These are phyloP conservation scores for Sebastes steindachneri DNA, from an alignment of 2,797 vertebrate species.

Conservation along the genomic window DNA sequence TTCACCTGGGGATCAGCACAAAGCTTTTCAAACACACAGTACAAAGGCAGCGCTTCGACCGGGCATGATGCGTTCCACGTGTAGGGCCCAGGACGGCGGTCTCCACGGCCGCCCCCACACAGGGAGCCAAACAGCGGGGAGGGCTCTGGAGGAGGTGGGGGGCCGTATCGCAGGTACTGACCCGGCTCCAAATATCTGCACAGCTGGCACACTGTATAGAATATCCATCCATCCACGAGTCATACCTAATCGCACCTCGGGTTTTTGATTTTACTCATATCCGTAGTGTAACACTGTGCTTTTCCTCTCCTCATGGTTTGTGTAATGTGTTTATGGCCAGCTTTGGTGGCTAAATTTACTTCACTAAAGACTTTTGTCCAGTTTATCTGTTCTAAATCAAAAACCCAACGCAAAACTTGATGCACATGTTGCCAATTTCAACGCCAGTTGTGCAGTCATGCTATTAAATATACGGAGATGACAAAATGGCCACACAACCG, in stretches of 20 bases:
- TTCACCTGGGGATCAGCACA: constrained; percentile 82
- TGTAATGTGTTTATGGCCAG: constrained; percentile 17
- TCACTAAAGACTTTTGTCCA: constrained; percentile 37
- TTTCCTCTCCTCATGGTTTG: neutral
- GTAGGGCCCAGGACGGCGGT: constrained; percentile 55
- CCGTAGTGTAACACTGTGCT: neutral
- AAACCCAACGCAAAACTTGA: constrained; percentile 18
- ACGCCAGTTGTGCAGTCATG: constrained; percentile 1
- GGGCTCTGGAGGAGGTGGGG: constrained; percentile 18
- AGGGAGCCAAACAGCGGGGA: constrained; percentile 47
- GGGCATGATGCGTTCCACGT: constrained; percentile 81
- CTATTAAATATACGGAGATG: constrained; percentile 40
- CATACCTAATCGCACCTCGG: constrained; percentile 8
- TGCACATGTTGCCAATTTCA: constrained; percentile 47
- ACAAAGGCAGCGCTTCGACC: constrained; percentile 74
- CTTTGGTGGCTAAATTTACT: constrained; percentile 17
- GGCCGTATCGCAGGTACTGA: constrained; percentile 34
- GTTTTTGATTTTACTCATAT: constrained; percentile 6
- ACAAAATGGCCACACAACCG: constrained; percentile 54
- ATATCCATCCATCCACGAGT: constrained; percentile 32
- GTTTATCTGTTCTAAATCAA: constrained; percentile 36
- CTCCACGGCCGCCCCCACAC: constrained; percentile 51
- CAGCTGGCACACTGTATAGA: constrained; percentile 57
- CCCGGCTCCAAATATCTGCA: constrained; percentile 56
- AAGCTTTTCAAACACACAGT: constrained; percentile 80